Percentiles rank a stretch among this genome's conserved stretches.
Evolutionary conservation across 2,113 vertebrate genomes (phyloP).

Genomic region (Condylura cristata): DNA sequence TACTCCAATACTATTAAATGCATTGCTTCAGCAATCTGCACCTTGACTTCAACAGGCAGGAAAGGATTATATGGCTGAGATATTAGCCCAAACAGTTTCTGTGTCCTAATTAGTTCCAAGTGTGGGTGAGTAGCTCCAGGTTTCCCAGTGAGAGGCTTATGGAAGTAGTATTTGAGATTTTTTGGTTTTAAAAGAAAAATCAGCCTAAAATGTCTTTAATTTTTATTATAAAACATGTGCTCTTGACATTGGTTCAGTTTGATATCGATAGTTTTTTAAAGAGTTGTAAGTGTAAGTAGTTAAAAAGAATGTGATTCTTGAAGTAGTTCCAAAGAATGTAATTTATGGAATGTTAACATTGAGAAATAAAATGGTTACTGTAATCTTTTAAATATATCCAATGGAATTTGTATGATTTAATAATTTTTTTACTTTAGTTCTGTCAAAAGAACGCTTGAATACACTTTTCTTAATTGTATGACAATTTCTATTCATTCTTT

Average conservation of each 20-base stretch:
- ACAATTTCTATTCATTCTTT: conserved; percentile 24
- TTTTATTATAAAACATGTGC: not conserved
- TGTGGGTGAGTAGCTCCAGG: not conserved
- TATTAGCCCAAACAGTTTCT: not conserved
- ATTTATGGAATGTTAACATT: not conserved
- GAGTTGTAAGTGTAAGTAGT: not conserved
- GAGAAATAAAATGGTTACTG: not conserved
- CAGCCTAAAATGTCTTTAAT: not conserved
- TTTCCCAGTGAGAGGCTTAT: not conserved
- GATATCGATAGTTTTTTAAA: not conserved
- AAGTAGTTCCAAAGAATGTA: not conserved
- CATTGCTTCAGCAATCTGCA: not conserved
- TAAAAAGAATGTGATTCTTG: not conserved
- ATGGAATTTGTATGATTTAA: not conserved
- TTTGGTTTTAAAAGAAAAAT: not conserved
- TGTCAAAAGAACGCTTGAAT: not conserved
- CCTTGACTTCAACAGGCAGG: not conserved
- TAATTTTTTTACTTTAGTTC: not conserved
- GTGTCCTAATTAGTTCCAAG: not conserved
- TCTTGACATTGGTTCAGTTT: not conserved
- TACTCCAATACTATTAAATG: not conserved
- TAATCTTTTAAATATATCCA: not conserved
- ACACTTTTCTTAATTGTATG: not conserved
- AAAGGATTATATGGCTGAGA: not conserved
- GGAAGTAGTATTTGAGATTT: not conserved